These are phyloP conservation scores for Halictus rubicundus DNA, from an alignment of 1,140 invertebrate species.

Conservation along the genomic window DNA sequence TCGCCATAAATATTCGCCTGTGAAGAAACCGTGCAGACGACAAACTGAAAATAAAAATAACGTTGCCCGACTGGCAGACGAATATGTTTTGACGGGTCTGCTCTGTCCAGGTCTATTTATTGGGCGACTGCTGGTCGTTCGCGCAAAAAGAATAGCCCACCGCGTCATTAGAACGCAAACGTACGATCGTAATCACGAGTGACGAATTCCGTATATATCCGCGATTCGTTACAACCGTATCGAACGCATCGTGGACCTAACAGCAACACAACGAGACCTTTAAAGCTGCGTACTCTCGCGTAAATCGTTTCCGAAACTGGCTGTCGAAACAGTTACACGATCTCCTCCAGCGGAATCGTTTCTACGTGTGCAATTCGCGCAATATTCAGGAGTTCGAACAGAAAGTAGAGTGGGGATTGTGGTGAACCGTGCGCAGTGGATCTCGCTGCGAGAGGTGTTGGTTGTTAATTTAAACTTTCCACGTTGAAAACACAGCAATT, in stretches of 20 bases:
- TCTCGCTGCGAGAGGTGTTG: constrained; percentile 18
- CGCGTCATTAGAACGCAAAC: not conserved
- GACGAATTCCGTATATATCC: constrained; percentile 5
- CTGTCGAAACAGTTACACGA: constrained; percentile 12
- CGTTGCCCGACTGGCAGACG: too few species aligned
- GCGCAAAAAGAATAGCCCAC: not conserved
- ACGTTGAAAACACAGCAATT: constrained; percentile 40
- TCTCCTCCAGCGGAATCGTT: constrained; percentile 12
- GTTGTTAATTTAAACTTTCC: constrained; percentile 51
- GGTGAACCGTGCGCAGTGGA: not conserved
- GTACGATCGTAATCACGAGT: constrained; percentile 21
- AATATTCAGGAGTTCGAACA: constrained; percentile 22
- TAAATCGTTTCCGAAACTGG: constrained; percentile 15
- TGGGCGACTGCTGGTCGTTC: too few species aligned
- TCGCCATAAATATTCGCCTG: too few species aligned
- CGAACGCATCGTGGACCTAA: not conserved
- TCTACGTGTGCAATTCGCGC: constrained; percentile 25
- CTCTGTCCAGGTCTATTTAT: too few species aligned
- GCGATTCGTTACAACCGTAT: constrained; percentile 9
- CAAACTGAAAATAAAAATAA: too few species aligned
- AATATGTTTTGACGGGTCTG: too few species aligned
- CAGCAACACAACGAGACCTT: not conserved
- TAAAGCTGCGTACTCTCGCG: not conserved
- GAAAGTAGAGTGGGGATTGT: constrained; percentile 11
- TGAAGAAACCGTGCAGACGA: too few species aligned